Evolutionary conservation across 1,140 invertebrate species (phyloP).

Genomic region (Aphelenchoides fujianensis): DNA sequence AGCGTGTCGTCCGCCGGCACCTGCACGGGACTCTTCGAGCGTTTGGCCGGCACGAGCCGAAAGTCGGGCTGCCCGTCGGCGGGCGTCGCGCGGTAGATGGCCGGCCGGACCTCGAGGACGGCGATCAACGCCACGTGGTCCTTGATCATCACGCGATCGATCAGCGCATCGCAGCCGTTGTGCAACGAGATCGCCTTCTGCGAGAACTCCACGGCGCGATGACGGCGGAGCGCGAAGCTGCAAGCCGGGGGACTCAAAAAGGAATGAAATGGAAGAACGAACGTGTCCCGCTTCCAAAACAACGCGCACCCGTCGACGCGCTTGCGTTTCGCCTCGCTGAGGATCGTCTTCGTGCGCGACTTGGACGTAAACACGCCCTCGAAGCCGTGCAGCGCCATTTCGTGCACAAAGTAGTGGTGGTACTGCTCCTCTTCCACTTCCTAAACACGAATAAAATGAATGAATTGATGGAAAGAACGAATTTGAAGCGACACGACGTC

Average conservation of each 20-base stretch:
- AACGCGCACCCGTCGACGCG: slow-evolving; percentile 99
- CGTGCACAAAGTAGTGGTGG: slow-evolving; percentile 90
- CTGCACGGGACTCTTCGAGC: too few species aligned
- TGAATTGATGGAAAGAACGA: slow-evolving; percentile 20
- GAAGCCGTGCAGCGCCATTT: slow-evolving; percentile 78
- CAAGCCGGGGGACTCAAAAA: too few species aligned
- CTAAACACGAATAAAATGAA: too few species aligned
- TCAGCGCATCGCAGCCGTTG: slow-evolving; percentile 22
- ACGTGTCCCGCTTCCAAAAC: slow-evolving; percentile 88
- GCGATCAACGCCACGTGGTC: slow-evolving; percentile 97
- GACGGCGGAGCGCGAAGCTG: slow-evolving; percentile 88
- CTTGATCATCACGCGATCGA: slow-evolving; percentile 87
- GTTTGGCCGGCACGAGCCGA: too few species aligned
- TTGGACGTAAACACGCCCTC: slow-evolving; percentile 98
- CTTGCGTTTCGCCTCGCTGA: slow-evolving; percentile 89
- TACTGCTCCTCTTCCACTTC: slow-evolving; percentile 99
- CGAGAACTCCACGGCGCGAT: slow-evolving; percentile 95
- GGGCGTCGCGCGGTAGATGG: background rate
- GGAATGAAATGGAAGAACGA: slow-evolving; percentile 63
- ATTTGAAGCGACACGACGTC: slow-evolving; percentile 91
- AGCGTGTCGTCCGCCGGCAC: too few species aligned
- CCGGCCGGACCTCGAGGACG: slow-evolving; percentile 40
- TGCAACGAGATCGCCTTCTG: slow-evolving; percentile 8
- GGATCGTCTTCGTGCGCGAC: slow-evolving; percentile 95
- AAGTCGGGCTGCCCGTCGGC: too few species aligned